Conservation (phyloP, 1,140 invertebrate genomes). For the Melipona quadrifasciata region DNA sequence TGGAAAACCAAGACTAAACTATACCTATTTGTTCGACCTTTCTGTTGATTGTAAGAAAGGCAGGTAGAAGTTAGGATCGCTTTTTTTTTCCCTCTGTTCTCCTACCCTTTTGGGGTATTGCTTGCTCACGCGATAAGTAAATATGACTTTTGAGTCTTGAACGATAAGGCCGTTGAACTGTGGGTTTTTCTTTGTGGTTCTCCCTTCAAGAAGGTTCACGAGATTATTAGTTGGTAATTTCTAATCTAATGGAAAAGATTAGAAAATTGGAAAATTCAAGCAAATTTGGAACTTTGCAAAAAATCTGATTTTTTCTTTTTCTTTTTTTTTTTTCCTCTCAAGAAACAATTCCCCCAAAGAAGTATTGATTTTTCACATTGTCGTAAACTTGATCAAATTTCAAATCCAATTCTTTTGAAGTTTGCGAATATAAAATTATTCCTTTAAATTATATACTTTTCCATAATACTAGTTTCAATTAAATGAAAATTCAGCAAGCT, state of each 20-base stretch:
- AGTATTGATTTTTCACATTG: no score
- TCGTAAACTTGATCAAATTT: no score
- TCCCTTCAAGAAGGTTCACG: no score
- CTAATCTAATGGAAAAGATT: no score
- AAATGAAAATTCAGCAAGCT: not conserved
- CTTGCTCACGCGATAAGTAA: constrained; percentile 34
- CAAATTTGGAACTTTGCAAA: no score
- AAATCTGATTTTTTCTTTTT: no score
- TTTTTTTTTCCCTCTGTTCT: not conserved
- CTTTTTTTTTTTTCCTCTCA: no score
- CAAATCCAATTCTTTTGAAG: no score
- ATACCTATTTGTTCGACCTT: not conserved
- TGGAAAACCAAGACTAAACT: not conserved
- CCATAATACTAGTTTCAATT: not conserved
- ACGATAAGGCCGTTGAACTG: not conserved
- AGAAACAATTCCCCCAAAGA: no score
- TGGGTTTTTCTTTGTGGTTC: not conserved
- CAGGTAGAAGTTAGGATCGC: constrained; percentile 38
- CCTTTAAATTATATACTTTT: not conserved
- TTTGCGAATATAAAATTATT: no score
- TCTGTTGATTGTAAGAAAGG: not conserved
- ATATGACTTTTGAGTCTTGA: constrained; percentile 18
- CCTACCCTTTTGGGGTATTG: constrained; percentile 10
- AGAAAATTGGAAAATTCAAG: no score
- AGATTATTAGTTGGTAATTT: not conserved